Percentiles rank a stretch among this genome's conserved stretches.
Evolutionary conservation across 2,888 invertebrate species (phyloP).

Genomic region (Oithona nana): DNA sequence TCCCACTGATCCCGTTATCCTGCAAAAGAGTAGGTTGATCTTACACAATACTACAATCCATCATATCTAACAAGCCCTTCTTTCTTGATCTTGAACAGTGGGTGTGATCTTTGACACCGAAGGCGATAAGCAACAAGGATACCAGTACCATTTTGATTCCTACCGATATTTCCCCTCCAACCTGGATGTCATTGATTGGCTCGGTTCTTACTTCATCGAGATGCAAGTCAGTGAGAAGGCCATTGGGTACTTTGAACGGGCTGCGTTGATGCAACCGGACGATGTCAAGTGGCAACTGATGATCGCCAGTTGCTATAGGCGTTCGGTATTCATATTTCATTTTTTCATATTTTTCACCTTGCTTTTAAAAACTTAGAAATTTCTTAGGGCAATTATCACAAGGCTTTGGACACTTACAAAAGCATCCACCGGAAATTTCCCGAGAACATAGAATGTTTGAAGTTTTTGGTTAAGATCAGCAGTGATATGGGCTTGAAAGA

Average conservation of each 20-base stretch:
- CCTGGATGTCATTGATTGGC: slow-evolving; percentile 61
- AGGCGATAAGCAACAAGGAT: slow-evolving; percentile 76
- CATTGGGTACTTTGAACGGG: slow-evolving; percentile 57
- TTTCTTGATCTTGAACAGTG: no score
- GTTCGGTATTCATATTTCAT: no score
- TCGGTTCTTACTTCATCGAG: slow-evolving; percentile 72
- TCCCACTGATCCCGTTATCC: slow-evolving; percentile 71
- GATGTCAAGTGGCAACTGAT: slow-evolving; percentile 68
- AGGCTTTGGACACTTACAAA: slow-evolving; percentile 57
- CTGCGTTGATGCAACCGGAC: slow-evolving; percentile 51
- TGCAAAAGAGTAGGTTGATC: no score
- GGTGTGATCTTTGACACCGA: slow-evolving; percentile 73
- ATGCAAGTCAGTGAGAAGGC: slow-evolving; percentile 66
- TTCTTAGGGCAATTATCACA: slow-evolving; percentile 69
- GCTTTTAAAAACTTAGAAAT: no score
- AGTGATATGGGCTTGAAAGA: slow-evolving; percentile 78
- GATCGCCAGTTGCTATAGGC: slow-evolving; percentile 61
- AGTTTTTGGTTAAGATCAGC: slow-evolving; percentile 67
- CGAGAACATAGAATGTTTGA: slow-evolving; percentile 79
- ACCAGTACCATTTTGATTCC: slow-evolving; percentile 57
- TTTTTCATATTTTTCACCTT: no score
- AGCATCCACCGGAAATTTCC: slow-evolving; percentile 64
- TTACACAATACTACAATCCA: no score
- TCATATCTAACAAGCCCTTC: no score
- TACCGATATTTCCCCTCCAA: slow-evolving; percentile 50